Base-by-base conservation (phyloP, 2,113 vertebrate genomes). In the Mormoops blainvillei region DNA sequence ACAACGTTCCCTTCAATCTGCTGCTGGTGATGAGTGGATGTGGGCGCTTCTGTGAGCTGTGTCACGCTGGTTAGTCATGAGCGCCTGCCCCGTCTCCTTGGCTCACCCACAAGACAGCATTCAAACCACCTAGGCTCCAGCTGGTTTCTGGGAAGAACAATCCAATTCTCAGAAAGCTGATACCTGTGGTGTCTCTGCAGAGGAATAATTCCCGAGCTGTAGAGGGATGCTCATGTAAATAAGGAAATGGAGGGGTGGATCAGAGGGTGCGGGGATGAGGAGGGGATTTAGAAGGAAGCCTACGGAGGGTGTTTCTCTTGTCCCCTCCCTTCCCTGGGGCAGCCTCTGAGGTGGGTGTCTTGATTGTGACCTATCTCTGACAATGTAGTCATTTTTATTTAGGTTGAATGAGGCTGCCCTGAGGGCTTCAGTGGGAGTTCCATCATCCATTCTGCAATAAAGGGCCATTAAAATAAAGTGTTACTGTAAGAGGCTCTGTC, bases 401-500 rank as follows among this genome's bases (percentile, higher is more conserved):
- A 96, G 93, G 95, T 76, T 96, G 98, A 98, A 91, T 68, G 94
- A 97, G 96, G 92, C 94, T 96, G 92, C 92, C 73, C 97, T 41
- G 97, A 98, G 93, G 91, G 12, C 95, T 98, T 95, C 96, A 8
- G 3, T 85, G 93, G 92, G 97, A 95, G 89, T 96, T 96, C 94
- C 97, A 91, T 93, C 97, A 98, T 98, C 98, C 98, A 85, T 97
- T 98, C 97, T 97, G 97, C 98, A 97, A 98, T 98, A 98, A 98
- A 98, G 95, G 95, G 71, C 97, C 97, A 97, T 98, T 98, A 98
- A 97, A 98, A 96, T 93, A 91, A 97, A 99, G 98, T 98, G 98
- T 98, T 98, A 98, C 98, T 98, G 98, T 98, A 98, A 98, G 98
- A 96, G 96, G 89, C 94, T 91, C 91, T 84, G 77, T 91, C 97